These are phyloP conservation scores for Cyrtonyx montezumae DNA, from an alignment of 2,113 vertebrate species.

Conservation along the genomic window DNA sequence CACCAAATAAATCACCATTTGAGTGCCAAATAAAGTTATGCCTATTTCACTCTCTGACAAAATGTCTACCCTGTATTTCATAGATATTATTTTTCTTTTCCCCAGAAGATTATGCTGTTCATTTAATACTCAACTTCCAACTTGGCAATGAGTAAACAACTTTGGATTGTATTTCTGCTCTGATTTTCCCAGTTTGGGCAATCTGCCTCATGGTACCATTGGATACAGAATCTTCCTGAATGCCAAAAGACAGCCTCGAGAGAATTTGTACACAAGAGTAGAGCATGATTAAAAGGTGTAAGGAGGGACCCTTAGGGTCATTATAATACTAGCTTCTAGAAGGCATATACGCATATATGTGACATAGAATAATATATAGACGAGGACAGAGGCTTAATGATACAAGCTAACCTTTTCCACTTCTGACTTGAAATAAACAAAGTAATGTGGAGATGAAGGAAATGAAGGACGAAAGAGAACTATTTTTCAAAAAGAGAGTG, in stretches of 20 bases:
- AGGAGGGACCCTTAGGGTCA: neutral
- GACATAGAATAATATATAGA: too few relatives aligned
- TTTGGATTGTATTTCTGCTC: neutral
- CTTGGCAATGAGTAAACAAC: neutral
- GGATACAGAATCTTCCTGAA: neutral
- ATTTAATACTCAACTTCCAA: neutral
- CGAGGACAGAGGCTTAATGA: neutral
- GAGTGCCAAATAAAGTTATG: neutral
- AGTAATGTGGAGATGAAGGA: neutral
- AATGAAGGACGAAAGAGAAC: neutral
- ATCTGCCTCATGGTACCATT: neutral
- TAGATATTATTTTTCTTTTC: neutral
- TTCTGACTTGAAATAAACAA: constrained; percentile 56
- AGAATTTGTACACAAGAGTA: neutral
- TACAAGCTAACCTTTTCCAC: neutral
- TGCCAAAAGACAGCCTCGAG: neutral
- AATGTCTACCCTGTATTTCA: neutral
- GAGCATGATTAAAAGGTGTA: neutral
- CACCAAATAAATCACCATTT: neutral
- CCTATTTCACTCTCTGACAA: neutral
- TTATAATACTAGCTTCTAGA: neutral
- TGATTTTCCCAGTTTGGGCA: neutral
- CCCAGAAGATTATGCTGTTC: neutral
- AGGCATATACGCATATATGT: neutral
- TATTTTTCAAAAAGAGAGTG: neutral